Base-by-base conservation (phyloP, 2,888 invertebrate genomes). In the Tetragonula carbonaria region DNA sequence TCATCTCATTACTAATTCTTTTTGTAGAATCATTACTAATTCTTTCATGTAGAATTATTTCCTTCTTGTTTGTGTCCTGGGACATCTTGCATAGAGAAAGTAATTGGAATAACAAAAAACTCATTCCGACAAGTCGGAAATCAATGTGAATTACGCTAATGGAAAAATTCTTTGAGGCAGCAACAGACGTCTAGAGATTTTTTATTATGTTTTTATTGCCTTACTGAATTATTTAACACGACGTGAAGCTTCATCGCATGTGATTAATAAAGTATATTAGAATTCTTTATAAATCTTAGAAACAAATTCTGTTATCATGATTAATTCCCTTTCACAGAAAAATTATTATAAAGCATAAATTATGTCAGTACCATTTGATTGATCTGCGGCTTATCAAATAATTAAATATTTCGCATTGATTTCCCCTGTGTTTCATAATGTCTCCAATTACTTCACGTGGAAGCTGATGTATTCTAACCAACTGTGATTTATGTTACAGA, bases 401-500 rank as follows among this genome's bases (percentile, higher is more conserved):
- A 80, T 70, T 51, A 16, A 4, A 57, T 66, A 23, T 51, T 5
- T 16, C 6, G 28, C 8, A 8, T 18, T 23, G 6, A 16, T 21
- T 78, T 11, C 21, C 65, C 45, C 0, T 2, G 2, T 14, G 23
- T n/a, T 16, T 18, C 18, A n/a, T 65, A 65, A 74, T 33, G 4
- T 38, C 16, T 2, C 23, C 18, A 23, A 74, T 76, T 59, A 74
- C n/a, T 8, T 23, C 14, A 45, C 8, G 2, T 6, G 14, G 14
- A 38, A 0, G 4, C 28, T n/a, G 6, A 4, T 57, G 28, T 6
- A 5, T 55, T n/a, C 28, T 70, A 59, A 71, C 33, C 59, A 2
- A 8, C 4, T 2, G 2, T 23, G 45, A 67, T 21, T 59, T 38
- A 13, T 74, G n/a, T 95, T 95, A 4, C 93, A 96, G 96, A 93